Percentiles rank a stretch among this genome's conserved stretches.
Evolutionary conservation across 2,113 vertebrate species (phyloP).

Genomic region (Oxyura jamaicensis): DNA sequence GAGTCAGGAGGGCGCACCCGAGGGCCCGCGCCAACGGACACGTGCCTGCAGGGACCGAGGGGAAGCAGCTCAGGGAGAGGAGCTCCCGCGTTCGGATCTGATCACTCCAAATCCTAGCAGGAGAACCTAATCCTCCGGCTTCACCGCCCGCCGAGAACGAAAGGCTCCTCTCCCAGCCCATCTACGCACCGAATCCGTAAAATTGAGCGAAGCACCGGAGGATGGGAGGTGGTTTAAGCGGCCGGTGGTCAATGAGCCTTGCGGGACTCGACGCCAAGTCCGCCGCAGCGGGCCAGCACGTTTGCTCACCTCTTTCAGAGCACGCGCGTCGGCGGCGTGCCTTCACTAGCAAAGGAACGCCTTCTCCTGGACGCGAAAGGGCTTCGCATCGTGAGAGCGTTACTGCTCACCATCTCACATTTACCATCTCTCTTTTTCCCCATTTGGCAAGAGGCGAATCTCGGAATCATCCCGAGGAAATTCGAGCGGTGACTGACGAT

Average conservation of each 20-base stretch:
- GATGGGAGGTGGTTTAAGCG: neutral
- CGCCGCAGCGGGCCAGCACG: neutral
- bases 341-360: neutral
- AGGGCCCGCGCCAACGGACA: neutral
- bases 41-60: fast-evolving
- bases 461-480: neutral
- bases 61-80: neutral
- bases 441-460: neutral
- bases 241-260: neutral
- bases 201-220: neutral
- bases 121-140: neutral
- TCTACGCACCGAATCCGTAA: too few relatives aligned
- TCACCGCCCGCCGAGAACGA: fast-evolving
- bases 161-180: too few relatives aligned
- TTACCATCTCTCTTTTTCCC: neutral
- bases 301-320: neutral
- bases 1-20: neutral
- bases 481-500: neutral
- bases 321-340: too few relatives aligned
- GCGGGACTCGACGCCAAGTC: neutral
- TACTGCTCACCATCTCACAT: neutral
- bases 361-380: neutral
- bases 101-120: fast-evolving
- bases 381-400: fast-evolving
- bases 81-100: neutral